Evolutionary conservation across 2,113 vertebrate species (phyloP).

Genomic region (Anhinga anhinga): DNA sequence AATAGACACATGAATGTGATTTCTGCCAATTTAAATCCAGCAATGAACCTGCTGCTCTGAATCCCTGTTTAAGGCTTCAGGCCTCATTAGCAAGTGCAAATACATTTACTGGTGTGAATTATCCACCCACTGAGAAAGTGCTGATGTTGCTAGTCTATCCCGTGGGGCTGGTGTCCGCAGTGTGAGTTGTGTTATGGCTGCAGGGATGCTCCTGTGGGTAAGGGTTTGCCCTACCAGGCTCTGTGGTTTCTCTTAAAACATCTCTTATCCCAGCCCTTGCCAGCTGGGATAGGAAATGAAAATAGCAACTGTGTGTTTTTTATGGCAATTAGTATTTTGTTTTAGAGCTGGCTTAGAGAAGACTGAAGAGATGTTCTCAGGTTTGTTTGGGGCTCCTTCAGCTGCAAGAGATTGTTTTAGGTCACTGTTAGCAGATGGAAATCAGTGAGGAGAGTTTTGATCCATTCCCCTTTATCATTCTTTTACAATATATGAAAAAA

Average conservation of each 20-base stretch:
- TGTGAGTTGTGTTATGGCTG: not conserved
- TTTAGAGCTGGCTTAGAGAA: not conserved
- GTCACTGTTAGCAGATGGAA: not conserved
- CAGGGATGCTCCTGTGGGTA: not conserved
- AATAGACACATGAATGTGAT: not conserved
- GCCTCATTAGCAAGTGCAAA: not conserved
- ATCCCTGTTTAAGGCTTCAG: not conserved
- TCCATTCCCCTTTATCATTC: not conserved
- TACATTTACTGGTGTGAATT: not conserved
- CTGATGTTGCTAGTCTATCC: not conserved
- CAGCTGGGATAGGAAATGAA: not conserved
- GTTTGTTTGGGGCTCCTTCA: not conserved
- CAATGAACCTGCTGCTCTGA: not conserved
- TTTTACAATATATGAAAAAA: not conserved
- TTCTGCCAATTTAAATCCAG: not conserved
- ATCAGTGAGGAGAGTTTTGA: not conserved
- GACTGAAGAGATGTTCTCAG: not conserved
- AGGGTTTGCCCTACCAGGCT: not conserved
- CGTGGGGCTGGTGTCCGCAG: accelerated
- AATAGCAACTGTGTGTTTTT: not conserved
- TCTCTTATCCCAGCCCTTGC: not conserved
- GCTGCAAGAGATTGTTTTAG: not conserved
- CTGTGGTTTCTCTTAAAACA: not conserved
- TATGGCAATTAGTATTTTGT: not conserved
- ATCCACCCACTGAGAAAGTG: not conserved